Percentiles rank a stretch among this genome's conserved stretches.
These are phyloP conservation scores for Mycteria americana DNA, from an alignment of 2,797 vertebrate genomes.

Conservation along the genomic window DNA sequence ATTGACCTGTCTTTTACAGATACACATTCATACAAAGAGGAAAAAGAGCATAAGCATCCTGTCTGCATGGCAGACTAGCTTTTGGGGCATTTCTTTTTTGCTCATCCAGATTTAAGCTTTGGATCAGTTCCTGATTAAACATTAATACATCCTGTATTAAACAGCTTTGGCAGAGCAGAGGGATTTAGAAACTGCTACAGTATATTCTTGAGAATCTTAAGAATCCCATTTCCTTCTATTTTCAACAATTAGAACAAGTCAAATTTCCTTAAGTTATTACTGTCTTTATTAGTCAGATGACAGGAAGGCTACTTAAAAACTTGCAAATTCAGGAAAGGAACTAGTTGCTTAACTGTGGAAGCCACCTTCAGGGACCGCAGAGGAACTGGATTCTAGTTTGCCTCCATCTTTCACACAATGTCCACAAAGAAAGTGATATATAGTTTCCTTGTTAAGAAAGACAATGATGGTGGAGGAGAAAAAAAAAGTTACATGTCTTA, in stretches of 20 bases:
- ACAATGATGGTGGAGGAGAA: fast-evolving
- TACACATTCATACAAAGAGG: background rate
- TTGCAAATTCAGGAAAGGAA: background rate
- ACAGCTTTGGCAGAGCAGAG: background rate
- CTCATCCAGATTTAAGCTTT: background rate
- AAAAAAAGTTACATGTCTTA: background rate
- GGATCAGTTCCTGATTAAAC: background rate
- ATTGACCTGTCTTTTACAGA: background rate
- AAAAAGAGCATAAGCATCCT: background rate
- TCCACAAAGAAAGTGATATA: background rate
- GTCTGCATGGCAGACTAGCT: background rate
- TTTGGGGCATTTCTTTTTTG: background rate
- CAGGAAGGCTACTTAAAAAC: background rate
- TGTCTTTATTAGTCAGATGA: background rate
- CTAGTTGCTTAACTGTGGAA: background rate
- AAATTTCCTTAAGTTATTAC: background rate
- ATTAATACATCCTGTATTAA: background rate
- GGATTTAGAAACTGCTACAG: background rate
- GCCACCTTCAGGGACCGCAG: background rate
- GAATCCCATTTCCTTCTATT: background rate
- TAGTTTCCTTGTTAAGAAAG: background rate
- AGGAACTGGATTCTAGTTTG: background rate
- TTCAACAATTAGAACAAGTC: background rate
- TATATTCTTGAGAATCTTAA: background rate
- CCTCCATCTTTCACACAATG: background rate